Percentiles rank a stretch among this genome's conserved stretches.
Conservation (phyloP, 2,797 vertebrate genomes). For the Leptatherina wallacei region DNA sequence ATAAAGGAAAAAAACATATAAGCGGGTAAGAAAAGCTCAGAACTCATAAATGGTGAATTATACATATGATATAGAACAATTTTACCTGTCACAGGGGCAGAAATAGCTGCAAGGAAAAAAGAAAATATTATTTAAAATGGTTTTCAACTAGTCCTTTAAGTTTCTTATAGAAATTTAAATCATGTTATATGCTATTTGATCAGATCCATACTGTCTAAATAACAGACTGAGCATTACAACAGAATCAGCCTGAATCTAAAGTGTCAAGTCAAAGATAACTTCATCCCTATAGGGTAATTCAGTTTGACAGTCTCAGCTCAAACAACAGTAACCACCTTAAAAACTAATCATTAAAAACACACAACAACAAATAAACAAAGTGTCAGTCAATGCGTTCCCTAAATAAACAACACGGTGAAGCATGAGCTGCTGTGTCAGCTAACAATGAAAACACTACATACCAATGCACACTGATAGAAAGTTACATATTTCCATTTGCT, state of each 20-base stretch:
- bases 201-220: not conserved
- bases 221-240: not conserved
- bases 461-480: not conserved
- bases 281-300: too few relatives aligned
- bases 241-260: too few relatives aligned
- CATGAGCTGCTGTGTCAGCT: not conserved
- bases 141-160: not conserved
- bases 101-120: slow-evolving; percentile 62
- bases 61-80: not conserved
- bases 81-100: slow-evolving; percentile 75
- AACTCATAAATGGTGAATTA: slow-evolving; percentile 3
- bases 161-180: not conserved
- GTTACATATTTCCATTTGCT: not conserved
- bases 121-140: not conserved
- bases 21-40: slow-evolving; percentile 6
- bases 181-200: not conserved
- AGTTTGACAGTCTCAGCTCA: too few relatives aligned
- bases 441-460: not conserved
- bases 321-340: too few relatives aligned
- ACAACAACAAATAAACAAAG: too few relatives aligned
- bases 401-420: not conserved
- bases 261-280: too few relatives aligned
- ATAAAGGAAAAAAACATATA: slow-evolving; percentile 12
- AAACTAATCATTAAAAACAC: not conserved
- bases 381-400: not conserved